phyloP scores from a whole-genome alignment of 2,888 invertebrate species.

The Stenotaenia linearis region DNA sequence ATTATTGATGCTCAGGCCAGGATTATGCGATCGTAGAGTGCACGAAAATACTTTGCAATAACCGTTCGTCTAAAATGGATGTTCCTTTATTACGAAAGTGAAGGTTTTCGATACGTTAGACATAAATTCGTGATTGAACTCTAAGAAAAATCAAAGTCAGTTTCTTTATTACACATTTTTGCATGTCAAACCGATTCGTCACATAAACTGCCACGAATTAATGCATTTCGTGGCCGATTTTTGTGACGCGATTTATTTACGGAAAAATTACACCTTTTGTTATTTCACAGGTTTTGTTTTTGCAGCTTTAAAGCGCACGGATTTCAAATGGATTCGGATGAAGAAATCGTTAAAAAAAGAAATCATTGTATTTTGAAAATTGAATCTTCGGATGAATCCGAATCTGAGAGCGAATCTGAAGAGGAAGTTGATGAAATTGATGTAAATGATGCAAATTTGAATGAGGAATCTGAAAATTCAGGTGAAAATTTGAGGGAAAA shows the following conservation, averaged over 20 bases:
- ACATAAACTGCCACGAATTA: no score
- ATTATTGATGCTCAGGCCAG: neutral
- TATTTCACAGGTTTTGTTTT: neutral
- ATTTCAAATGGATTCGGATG: conserved; percentile 8
- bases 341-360: neutral
- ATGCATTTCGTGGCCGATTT: no score
- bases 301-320: neutral
- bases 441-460: neutral
- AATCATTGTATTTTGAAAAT: neutral
- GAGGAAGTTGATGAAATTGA: neutral
- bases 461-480: neutral
- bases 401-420: neutral
- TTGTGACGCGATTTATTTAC: no score
- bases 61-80: neutral
- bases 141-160: neutral
- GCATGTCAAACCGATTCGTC: no score
- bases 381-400: neutral
- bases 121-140: neutral
- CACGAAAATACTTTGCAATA: neutral
- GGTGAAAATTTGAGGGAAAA: neutral
- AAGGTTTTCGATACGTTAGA: neutral
- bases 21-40: neutral
- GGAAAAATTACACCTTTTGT: no score
- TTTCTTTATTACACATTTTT: neutral
- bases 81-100: neutral